phyloP scores from a whole-genome alignment of 92 coral and sea anemone species.

The Epizoanthus rinbou region DNA sequence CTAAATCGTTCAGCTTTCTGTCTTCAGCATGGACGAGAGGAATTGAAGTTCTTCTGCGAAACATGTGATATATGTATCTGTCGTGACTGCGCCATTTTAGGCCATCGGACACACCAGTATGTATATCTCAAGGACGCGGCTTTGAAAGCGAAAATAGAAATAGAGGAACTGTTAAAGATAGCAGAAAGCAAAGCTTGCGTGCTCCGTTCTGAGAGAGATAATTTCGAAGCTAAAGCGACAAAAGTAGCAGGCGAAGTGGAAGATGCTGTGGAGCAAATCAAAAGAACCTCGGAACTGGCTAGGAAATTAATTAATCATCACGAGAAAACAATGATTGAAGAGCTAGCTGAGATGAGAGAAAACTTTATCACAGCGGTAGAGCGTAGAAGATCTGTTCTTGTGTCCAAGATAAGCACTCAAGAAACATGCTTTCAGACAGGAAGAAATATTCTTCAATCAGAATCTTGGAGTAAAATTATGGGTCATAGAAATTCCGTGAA shows the following conservation, averaged over 20 bases:
- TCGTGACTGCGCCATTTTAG: conserved; percentile 41
- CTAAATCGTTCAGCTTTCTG: conserved; percentile 34
- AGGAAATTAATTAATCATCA: conserved; percentile 26
- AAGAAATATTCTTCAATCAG: conserved; percentile 33
- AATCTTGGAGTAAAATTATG: conserved; percentile 33
- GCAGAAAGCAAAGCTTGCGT: conserved; percentile 23
- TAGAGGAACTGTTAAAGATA: conserved; percentile 16
- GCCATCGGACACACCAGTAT: conserved; percentile 19
- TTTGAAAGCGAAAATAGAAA: conserved; percentile 29
- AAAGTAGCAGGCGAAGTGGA: conserved; percentile 29
- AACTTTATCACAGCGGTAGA: neutral
- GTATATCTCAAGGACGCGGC: conserved; percentile 30
- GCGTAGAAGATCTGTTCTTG: neutral
- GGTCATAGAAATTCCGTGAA: conserved; percentile 10
- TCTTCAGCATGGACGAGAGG: conserved; percentile 18
- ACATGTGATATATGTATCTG: conserved; percentile 31
- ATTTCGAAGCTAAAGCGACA: conserved; percentile 34
- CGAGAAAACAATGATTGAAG: conserved; percentile 28
- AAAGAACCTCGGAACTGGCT: conserved; percentile 17
- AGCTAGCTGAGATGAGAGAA: neutral
- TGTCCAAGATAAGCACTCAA: conserved; percentile 19
- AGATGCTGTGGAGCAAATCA: conserved; percentile 5
- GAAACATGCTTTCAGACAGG: conserved; percentile 18
- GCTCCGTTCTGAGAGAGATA: conserved; percentile 26
- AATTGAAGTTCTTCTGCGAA: conserved; percentile 37